Base-by-base conservation (phyloP, 2,797 vertebrate genomes). In the Lagodon rhomboides region DNA sequence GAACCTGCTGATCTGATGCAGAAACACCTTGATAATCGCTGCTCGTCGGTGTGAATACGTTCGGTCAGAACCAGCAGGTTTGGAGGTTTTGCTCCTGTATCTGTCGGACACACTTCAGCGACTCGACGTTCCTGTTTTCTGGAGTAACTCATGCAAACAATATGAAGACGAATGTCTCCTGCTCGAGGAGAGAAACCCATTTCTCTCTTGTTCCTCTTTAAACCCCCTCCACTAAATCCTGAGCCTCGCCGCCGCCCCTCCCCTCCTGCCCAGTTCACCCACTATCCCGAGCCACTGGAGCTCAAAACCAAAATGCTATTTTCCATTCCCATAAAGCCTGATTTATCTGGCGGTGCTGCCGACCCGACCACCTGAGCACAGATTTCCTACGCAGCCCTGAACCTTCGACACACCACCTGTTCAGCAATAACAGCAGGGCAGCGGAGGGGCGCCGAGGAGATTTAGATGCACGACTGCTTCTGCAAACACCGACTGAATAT, bases 311-410 rank as follows among this genome's bases (percentile, higher is more conserved):
- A 34, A 67, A 53, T 18, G 20, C 25, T 41, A 60, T 80, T 82
- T 78, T 80, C 72, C 49, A 68, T 71, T 73, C 72, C 62, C 38
- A 53, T 68, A 62, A 83, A 79, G 63, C 59, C 53, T 22, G 75
- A 79, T 85, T 82, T 70, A 77, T 78, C 23, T 7, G 65, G 68
- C 3, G 66, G 63, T 25, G 66, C 47, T 23, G 78, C 63, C 22
- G 50, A 46, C 67, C 27, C 53, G 55, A 73, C 73, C 77, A 75
- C 87, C 75, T 78, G 74, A 86, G 77, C 82, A 44, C 70, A 76
- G 70, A 75, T 73, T 83, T 82, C 67, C 50, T 59, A 54, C 11
- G 54, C 75, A 77, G 72, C 46, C 65, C 50, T 61, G 73, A 74
- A 73, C 77, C 69, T 62, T 46, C 12, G 65, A 75, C 79, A 34